Percentiles rank a stretch among this genome's conserved stretches.
phyloP scores from a whole-genome alignment of 2,113 vertebrate genomes.

The Seriola aureovittata region DNA sequence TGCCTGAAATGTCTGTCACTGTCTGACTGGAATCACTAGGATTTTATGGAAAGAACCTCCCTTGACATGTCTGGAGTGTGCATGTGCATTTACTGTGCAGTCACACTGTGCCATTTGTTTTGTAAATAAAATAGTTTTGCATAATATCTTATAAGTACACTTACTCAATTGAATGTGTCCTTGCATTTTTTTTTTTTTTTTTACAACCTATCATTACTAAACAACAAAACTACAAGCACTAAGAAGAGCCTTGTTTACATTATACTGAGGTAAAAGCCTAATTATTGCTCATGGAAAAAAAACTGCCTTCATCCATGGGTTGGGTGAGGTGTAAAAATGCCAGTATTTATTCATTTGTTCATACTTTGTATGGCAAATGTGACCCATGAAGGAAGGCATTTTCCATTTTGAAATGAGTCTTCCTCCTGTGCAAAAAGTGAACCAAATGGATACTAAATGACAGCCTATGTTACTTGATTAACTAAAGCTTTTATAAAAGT shows the following conservation, averaged over 20 bases:
- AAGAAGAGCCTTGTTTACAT: neutral
- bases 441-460: too few relatives aligned
- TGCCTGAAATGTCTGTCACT: constrained; percentile 85
- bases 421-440: too few relatives aligned
- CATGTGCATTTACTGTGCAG: constrained; percentile 92
- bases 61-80: constrained; percentile 89
- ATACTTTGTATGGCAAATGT: too few relatives aligned
- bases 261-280: neutral
- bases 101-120: constrained; percentile 95
- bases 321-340: too few relatives aligned
- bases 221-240: neutral
- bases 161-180: constrained; percentile 21
- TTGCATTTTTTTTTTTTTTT: constrained; percentile 24
- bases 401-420: too few relatives aligned
- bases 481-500: too few relatives aligned
- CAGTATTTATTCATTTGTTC: too few relatives aligned
- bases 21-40: constrained; percentile 84
- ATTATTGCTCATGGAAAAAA: neutral
- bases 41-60: constrained; percentile 86
- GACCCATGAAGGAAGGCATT: too few relatives aligned
- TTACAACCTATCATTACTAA: neutral
- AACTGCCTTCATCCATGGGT: neutral
- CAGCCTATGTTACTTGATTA: too few relatives aligned
- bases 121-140: constrained; percentile 99
- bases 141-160: constrained; percentile 82